A percentile compares a stretch with the other conserved stretches of the same genome.
These are phyloP conservation scores for Chelmon rostratus DNA, from an alignment of 2,797 vertebrate genomes.

Conservation along the genomic window DNA sequence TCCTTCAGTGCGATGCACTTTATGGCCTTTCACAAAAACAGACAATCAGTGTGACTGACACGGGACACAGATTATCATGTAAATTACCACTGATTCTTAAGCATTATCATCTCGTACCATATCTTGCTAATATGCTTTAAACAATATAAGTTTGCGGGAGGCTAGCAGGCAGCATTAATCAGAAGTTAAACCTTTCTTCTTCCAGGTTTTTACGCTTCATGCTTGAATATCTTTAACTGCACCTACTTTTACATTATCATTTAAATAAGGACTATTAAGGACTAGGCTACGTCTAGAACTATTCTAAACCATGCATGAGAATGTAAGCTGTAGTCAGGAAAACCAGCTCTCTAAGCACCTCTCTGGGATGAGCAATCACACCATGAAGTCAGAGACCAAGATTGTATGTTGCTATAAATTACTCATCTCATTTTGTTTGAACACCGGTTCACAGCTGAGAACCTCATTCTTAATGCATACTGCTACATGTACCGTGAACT, in stretches of 20 bases:
- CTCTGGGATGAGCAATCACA: background rate
- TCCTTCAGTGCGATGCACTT: too few relatives aligned
- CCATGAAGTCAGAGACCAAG: background rate
- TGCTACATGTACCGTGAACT: background rate
- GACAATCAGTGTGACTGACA: too few relatives aligned
- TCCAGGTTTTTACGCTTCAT: too few relatives aligned
- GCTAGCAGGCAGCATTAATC: too few relatives aligned
- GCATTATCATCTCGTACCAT: too few relatives aligned
- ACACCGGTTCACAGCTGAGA: conserved; percentile 25
- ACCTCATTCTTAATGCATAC: conserved; percentile 32
- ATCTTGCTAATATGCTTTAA: too few relatives aligned
- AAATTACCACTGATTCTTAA: too few relatives aligned
- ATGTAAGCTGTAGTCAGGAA: background rate
- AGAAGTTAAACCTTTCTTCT: too few relatives aligned
- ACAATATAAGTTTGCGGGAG: too few relatives aligned
- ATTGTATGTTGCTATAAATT: conserved; percentile 28
- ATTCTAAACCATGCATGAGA: background rate
- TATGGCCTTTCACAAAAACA: too few relatives aligned
- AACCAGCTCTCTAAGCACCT: background rate
- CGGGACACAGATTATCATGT: too few relatives aligned
- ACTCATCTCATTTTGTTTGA: conserved; percentile 36
- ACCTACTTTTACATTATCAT: background rate
- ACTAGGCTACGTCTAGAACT: background rate
- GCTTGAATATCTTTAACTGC: background rate
- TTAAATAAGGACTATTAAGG: background rate